Evolutionary conservation across 2,113 vertebrate species (phyloP).

Genomic region (Ptilonorhynchus violaceus): DNA sequence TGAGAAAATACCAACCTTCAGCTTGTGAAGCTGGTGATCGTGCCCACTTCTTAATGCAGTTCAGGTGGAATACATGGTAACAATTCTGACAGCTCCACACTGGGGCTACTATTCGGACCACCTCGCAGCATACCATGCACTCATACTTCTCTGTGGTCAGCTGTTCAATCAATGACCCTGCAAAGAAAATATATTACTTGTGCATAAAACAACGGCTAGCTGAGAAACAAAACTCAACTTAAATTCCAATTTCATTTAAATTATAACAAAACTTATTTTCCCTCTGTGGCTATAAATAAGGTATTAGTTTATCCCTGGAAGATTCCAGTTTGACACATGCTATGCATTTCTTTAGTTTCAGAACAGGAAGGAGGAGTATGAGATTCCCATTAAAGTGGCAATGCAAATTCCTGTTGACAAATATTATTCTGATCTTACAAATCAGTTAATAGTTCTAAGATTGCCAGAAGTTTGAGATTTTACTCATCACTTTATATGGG

Average conservation of each 20-base stretch:
- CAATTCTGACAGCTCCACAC: conserved; percentile 98
- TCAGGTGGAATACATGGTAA: conserved; percentile 95
- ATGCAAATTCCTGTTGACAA: neutral
- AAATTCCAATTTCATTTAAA: neutral
- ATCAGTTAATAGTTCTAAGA: neutral
- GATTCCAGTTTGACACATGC: neutral
- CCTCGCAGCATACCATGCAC: conserved; percentile 98
- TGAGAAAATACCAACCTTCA: conserved; percentile 76
- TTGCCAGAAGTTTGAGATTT: neutral
- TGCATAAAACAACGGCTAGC: neutral
- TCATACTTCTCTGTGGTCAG: conserved; percentile 95
- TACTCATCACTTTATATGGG: neutral
- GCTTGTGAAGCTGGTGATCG: conserved; percentile 94
- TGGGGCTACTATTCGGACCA: conserved; percentile 85
- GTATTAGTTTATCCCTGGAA: neutral
- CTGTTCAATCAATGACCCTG: conserved; percentile 94
- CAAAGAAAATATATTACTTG: neutral
- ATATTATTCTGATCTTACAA: neutral
- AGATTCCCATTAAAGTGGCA: neutral
- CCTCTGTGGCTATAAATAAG: neutral
- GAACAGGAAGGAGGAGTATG: neutral
- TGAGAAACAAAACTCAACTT: neutral
- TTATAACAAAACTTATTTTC: neutral
- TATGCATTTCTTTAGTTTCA: neutral
- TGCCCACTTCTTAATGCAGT: conserved; percentile 98